These are phyloP conservation scores for Menidia menidia DNA, from an alignment of 2,797 vertebrate genomes.

Conservation along the genomic window DNA sequence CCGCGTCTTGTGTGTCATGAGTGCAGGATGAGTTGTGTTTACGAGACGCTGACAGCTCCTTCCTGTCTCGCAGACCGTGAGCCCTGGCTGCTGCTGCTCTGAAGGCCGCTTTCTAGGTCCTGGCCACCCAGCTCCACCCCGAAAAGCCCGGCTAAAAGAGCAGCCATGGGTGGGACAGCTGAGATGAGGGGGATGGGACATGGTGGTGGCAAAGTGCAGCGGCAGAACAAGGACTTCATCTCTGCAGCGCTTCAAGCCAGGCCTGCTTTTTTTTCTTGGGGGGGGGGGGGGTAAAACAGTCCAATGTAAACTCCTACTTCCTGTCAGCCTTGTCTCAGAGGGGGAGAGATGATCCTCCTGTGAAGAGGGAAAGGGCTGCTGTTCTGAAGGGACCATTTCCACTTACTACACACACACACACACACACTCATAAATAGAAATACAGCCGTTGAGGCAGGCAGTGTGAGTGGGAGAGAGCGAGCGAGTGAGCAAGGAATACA, in stretches of 20 bases:
- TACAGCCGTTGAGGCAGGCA: slow-evolving; percentile 66
- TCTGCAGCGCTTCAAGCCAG: slow-evolving; percentile 51
- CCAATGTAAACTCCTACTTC: slow-evolving; percentile 86
- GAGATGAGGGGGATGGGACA: slow-evolving; percentile 62
- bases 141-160: slow-evolving; percentile 50
- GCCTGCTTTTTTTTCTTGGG: slow-evolving; percentile 60
- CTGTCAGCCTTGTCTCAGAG: slow-evolving; percentile 81
- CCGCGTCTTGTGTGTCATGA: slow-evolving; percentile 67
- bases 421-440: slow-evolving; percentile 74
- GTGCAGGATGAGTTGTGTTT: slow-evolving; percentile 80
- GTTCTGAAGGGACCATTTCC: slow-evolving; percentile 72
- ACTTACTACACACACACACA: slow-evolving; percentile 44
- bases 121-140: slow-evolving; percentile 69
- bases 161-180: slow-evolving; percentile 73
- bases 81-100: slow-evolving; percentile 60
- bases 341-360: slow-evolving; percentile 82
- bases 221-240: slow-evolving; percentile 59
- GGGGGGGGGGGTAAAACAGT: slow-evolving; percentile 65
- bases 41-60: slow-evolving; percentile 83
- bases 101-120: slow-evolving; percentile 62
- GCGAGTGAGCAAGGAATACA: slow-evolving; percentile 75
- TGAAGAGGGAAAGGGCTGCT: slow-evolving; percentile 75
- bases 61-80: slow-evolving; percentile 81
- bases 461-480: slow-evolving; percentile 68
- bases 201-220: slow-evolving; percentile 49